Evolutionary conservation across 1,140 invertebrate genomes (phyloP), one percentile per base, ranked within the genome.

Genomic region (Drosophila arawakana): DNA sequence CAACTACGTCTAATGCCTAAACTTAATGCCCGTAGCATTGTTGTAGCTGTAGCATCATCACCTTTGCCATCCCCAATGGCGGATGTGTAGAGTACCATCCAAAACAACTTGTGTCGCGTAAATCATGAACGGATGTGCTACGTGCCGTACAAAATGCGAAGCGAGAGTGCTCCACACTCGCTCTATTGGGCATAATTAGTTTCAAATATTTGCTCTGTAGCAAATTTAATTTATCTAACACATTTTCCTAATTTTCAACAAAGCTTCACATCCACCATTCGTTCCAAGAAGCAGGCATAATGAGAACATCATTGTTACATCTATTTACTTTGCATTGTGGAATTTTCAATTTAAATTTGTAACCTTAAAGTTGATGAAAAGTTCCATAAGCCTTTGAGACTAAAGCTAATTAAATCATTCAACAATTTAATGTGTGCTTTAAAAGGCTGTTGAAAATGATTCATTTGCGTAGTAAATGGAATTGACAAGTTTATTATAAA

Each of bases 121-220:
- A 86, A 88, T 86, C 80, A 83, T 70, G 80, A 88, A 60, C 83
- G 83, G 80, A 88, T 88, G 83, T 79, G 69, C 83, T 73, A 80
- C 78, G 69, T 79, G 82, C 74, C 83, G 63, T 49, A 54, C 58
- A 41, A 44, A 46, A 47, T 49, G 52, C 58, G 60, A 66, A 21
- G 37, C 57, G 46, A 49, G 30, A 57, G 63, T 52, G 52, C 44
- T 73, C 21, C 35, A 39, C 54, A 67, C 76, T 71, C 63, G 73
- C 82, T 81, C 81, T 90, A 90, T 90, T 82, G 86, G 86, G 86
- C 78, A 90, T 90, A 90, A 90, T 90, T 90, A 90, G 86, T 90
- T 90, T 86, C 86, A 78, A 90, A 90, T 86, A 90, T 90, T 90
- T 90, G 77, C 77, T 49, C 67, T 74, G 52, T 57, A 80, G 76